A percentile compares a stretch with the other conserved stretches of the same genome.
Evolutionary conservation across 2,113 vertebrate species (phyloP).

Genomic region (Pleuronectes platessa): DNA sequence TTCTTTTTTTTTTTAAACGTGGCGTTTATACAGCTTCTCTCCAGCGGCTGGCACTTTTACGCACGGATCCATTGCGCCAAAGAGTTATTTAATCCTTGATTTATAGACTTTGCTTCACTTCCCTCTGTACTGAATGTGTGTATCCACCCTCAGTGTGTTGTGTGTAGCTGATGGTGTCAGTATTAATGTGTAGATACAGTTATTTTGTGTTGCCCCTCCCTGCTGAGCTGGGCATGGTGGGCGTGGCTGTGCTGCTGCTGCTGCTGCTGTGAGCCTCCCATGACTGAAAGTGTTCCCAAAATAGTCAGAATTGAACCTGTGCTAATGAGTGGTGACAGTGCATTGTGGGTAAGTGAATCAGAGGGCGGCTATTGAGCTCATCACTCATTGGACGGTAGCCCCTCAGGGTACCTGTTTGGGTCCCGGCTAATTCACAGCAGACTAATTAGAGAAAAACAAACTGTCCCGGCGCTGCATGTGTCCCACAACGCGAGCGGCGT

Average conservation of each 20-base stretch:
- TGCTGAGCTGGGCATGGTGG: constrained; percentile 52
- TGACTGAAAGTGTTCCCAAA: constrained; percentile 39
- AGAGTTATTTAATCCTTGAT: not conserved
- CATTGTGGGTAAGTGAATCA: constrained; percentile 41
- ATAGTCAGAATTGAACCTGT: constrained; percentile 38
- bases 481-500: constrained; percentile 31
- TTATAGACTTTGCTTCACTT: not conserved
- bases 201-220: constrained; percentile 40
- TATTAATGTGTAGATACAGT: constrained; percentile 13
- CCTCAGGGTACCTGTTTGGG: constrained; percentile 24
- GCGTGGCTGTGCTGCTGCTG: constrained; percentile 43
- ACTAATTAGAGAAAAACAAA: constrained; percentile 58
- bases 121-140: not conserved
- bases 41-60: not conserved
- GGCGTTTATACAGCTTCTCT: not conserved
- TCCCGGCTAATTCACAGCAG: constrained; percentile 17
- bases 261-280: not conserved
- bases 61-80: not conserved
- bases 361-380: constrained; percentile 23
- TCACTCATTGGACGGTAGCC: not conserved
- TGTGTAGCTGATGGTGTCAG: not conserved
- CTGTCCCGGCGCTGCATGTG: constrained; percentile 42
- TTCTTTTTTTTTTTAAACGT: not conserved
- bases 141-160: not conserved
- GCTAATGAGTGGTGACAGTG: constrained; percentile 18